Evolutionary conservation across 2,888 invertebrate species (phyloP), one percentile per base, ranked within the genome.

Genomic region (Pachycephus smyrnensis): DNA sequence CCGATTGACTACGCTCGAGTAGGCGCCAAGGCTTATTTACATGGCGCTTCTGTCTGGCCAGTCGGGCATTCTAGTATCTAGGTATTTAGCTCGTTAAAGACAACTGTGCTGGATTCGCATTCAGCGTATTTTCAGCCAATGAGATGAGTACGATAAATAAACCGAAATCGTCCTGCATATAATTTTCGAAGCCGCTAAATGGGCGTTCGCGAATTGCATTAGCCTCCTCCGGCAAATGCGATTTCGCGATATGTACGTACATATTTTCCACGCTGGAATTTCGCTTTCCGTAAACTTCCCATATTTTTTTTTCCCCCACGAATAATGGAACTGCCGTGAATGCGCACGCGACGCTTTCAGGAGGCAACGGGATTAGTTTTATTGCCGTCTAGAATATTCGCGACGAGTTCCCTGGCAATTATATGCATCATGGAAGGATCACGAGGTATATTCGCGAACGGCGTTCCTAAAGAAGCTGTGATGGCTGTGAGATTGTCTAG

Each of bases 11-110:
- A 55, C 31, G 31, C 12, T 31, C 31, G 71, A 31, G 32, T 31
- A 71, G 71, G 71, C 71, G 71, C 71, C 71, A 33, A 31, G 71
- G 71, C 55, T 71, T 71, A 71, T 71, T 71, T 71, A 71, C 71
- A 71, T 71, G 71, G 71, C 71, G 71, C 71, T 33, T n/a, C 71
- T 71, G 71, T 71, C 71, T 71, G 32, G 71, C 31, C 32, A 32
- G 71, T 71, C 33, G 33, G 33, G 31, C 71, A 15, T 71, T 31
- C 33, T 33, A 33, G 71, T 33, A 33, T 31, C 33, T 33, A 33
- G 71, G 32, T 31, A 33, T 71, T 71, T 31, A 31, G 71, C 71
- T 71, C 71, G 71, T 71, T 55, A 55, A 23, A 55, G 55, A 33
- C 71, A 71, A 71, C 71, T 12, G 12, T 31, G 33, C 23, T 55